phyloP scores from a whole-genome alignment of 2,113 vertebrate species.

The Strix aluco region DNA sequence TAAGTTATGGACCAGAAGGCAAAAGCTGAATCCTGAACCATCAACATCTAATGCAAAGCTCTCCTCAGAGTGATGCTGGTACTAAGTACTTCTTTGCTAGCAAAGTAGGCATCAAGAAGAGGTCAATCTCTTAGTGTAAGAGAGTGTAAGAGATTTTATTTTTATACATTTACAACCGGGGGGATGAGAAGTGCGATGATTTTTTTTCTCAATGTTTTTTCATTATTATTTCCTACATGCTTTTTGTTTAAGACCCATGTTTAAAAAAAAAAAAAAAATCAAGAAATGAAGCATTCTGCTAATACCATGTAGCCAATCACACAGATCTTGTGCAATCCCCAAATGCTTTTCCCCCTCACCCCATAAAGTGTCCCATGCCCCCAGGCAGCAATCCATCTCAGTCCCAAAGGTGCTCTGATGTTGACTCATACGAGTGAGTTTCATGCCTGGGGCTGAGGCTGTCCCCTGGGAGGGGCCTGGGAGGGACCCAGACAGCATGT shows the following conservation, averaged over 20 bases:
- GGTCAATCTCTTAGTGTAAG: not conserved
- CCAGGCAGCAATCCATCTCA: not conserved
- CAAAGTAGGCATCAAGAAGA: not conserved
- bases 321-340: not conserved
- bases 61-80: not conserved
- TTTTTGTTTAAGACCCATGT: not conserved
- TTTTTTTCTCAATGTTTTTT: not conserved
- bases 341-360: not conserved
- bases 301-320: not conserved
- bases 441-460: not conserved
- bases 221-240: not conserved
- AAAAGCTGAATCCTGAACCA: not conserved
- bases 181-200: not conserved
- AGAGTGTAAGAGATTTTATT: no score
- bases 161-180: not conserved
- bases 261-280: not conserved
- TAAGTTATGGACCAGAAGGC: not conserved
- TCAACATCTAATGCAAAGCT: not conserved
- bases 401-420: not conserved
- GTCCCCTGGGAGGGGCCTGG: not conserved
- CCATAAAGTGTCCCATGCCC: not conserved
- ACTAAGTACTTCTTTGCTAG: not conserved
- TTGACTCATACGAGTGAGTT: not conserved
- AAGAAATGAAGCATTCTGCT: not conserved
- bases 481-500: not conserved